These are phyloP conservation scores for Drosophila atripex DNA, from an alignment of 2,888 invertebrate genomes.

Conservation along the genomic window DNA sequence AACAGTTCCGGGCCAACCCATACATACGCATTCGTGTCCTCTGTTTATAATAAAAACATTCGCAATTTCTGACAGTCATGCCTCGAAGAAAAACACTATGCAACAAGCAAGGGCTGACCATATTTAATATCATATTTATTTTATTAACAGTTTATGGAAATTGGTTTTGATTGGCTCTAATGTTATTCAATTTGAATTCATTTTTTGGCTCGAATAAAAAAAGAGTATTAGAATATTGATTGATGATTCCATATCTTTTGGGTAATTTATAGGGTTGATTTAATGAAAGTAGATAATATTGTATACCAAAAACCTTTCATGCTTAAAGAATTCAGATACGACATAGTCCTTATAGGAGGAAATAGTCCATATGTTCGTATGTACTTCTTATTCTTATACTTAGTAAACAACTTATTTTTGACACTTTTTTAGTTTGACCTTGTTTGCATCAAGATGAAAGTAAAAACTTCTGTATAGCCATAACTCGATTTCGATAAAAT, in stretches of 20 bases:
- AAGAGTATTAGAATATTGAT: background rate
- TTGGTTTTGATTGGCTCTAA: background rate
- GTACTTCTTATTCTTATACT: background rate
- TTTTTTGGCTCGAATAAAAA: background rate
- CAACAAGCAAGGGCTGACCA: constrained; percentile 30
- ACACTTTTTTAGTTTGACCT: background rate
- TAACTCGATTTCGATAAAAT: constrained; percentile 29
- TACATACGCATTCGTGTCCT: constrained; percentile 32
- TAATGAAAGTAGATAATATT: background rate
- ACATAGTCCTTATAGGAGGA: too few relatives aligned
- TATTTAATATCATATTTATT: background rate
- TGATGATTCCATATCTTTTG: background rate
- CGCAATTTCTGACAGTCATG: constrained; percentile 60
- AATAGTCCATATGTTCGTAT: background rate
- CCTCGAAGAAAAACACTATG: constrained; percentile 47
- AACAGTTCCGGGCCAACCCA: constrained; percentile 58
- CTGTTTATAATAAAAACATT: constrained; percentile 80
- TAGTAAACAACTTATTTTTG: background rate
- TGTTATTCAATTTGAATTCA: background rate
- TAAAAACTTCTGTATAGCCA: constrained; percentile 8
- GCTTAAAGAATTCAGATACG: background rate
- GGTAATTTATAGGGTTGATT: background rate
- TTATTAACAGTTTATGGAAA: constrained; percentile 1
- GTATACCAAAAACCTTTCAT: background rate
- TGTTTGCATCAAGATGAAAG: background rate